Evolutionary conservation across 2,888 invertebrate genomes (phyloP).

Genomic region (Cinara cedri): DNA sequence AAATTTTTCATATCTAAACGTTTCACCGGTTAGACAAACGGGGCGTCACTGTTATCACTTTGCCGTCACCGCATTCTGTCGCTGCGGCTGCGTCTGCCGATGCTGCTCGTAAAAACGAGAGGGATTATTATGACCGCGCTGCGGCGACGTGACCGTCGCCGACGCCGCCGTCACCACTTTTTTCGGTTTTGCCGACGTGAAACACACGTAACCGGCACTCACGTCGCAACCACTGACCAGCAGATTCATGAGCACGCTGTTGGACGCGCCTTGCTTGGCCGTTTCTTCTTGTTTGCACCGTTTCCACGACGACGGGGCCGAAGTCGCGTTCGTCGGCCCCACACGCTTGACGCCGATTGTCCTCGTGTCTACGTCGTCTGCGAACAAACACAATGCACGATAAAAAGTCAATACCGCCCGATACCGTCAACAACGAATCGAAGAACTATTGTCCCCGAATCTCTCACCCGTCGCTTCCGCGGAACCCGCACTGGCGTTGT

Average conservation of each 20-base stretch:
- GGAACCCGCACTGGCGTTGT: conserved; percentile 26
- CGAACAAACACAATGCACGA: background rate
- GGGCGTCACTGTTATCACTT: conserved; percentile 9
- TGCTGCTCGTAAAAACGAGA: conserved; percentile 45
- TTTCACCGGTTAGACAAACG: conserved; percentile 20
- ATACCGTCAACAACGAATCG: background rate
- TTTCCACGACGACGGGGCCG: conserved; percentile 62
- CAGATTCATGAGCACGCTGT: conserved; percentile 90
- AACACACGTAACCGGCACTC: conserved; percentile 87
- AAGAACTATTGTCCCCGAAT: background rate
- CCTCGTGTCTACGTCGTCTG: conserved; percentile 61
- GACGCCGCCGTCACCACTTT: conserved; percentile 1
- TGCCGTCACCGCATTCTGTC: conserved; percentile 33
- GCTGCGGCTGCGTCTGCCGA: conserved; percentile 32
- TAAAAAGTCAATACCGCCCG: background rate
- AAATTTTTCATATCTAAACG: conserved; percentile 30
- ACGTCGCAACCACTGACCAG: conserved; percentile 94
- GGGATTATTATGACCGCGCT: background rate
- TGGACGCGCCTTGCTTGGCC: conserved; percentile 66
- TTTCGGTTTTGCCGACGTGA: conserved; percentile 57
- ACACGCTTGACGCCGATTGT: conserved; percentile 62
- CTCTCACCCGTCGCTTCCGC: conserved; percentile 58
- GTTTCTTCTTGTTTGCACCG: conserved; percentile 63
- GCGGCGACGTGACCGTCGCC: background rate
- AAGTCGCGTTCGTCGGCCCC: conserved; percentile 62